These are phyloP conservation scores for Agonum fuliginosum DNA, from an alignment of 2,888 invertebrate genomes.

Conservation along the genomic window DNA sequence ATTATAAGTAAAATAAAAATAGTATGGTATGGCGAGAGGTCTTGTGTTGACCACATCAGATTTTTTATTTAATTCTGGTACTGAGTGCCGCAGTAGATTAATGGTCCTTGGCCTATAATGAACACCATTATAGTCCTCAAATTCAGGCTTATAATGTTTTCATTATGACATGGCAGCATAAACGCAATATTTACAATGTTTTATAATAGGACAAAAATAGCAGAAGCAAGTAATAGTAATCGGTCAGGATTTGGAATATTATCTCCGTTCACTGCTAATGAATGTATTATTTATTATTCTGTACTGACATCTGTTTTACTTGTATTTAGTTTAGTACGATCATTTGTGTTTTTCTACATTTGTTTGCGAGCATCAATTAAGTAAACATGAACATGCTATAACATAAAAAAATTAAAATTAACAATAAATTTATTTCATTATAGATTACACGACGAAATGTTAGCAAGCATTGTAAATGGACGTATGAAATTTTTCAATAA, in stretches of 20 bases:
- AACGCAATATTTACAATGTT: too few species aligned
- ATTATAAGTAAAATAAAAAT: too few species aligned
- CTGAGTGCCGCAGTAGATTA: too few species aligned
- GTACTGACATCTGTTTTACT: conserved; percentile 71
- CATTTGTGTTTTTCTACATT: conserved; percentile 75
- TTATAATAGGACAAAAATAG: conserved; percentile 66
- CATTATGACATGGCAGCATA: too few species aligned
- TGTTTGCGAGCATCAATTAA: conserved; percentile 79
- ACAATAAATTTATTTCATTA: conserved; percentile 69
- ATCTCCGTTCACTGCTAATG: conserved; percentile 64
- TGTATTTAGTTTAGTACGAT: conserved; percentile 71
- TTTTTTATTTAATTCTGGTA: too few species aligned
- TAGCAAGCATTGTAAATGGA: conserved; percentile 78
- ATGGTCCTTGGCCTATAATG: too few species aligned
- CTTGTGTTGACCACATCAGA: too few species aligned
- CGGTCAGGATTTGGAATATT: conserved; percentile 60
- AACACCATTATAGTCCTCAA: too few species aligned
- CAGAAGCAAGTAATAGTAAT: conserved; percentile 64
- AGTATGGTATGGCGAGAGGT: too few species aligned
- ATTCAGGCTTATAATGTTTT: too few species aligned
- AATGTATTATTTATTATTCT: conserved; percentile 72
- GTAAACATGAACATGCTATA: conserved; percentile 61
- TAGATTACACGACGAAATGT: conserved; percentile 85
- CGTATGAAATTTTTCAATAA: conserved; percentile 86
- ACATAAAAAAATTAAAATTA: neutral